Percentiles rank a stretch among this genome's conserved stretches.
Evolutionary conservation across 2,113 vertebrate genomes (phyloP).

Genomic region (Gymnorhina tibicen): DNA sequence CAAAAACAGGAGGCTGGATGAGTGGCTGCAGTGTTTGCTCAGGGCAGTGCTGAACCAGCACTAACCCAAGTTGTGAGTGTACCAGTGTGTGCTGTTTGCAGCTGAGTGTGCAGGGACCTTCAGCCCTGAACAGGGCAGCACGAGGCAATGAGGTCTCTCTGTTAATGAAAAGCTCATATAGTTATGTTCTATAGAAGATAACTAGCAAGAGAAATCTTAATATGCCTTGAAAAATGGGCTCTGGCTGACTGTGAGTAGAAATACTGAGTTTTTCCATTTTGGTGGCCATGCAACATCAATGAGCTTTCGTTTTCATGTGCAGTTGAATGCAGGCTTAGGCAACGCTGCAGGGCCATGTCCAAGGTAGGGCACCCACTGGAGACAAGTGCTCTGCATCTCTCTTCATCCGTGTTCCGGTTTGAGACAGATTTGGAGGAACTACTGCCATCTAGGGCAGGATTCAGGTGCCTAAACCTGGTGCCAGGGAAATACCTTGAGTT

Average conservation of each 20-base stretch:
- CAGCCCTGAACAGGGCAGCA: background rate
- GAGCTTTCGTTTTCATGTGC: background rate
- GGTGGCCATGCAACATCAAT: background rate
- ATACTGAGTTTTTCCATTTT: background rate
- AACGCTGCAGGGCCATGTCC: background rate
- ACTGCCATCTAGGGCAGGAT: conserved; percentile 47
- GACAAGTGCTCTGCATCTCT: background rate
- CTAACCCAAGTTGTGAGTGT: background rate
- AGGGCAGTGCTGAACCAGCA: background rate
- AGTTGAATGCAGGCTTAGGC: background rate
- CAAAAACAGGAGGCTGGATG: background rate
- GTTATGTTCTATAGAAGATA: background rate
- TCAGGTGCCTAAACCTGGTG: background rate
- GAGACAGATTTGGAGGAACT: background rate
- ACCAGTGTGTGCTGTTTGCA: background rate
- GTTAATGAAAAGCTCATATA: background rate
- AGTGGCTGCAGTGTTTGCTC: background rate
- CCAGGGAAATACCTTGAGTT: background rate
- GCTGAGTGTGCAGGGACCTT: background rate
- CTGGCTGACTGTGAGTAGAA: background rate
- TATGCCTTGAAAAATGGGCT: background rate
- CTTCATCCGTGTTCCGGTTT: background rate
- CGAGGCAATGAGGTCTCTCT: background rate
- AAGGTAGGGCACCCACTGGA: background rate
- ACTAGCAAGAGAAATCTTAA: background rate